Evolutionary conservation across 2,113 vertebrate genomes (phyloP).

Genomic region (Phocoena sinus): DNA sequence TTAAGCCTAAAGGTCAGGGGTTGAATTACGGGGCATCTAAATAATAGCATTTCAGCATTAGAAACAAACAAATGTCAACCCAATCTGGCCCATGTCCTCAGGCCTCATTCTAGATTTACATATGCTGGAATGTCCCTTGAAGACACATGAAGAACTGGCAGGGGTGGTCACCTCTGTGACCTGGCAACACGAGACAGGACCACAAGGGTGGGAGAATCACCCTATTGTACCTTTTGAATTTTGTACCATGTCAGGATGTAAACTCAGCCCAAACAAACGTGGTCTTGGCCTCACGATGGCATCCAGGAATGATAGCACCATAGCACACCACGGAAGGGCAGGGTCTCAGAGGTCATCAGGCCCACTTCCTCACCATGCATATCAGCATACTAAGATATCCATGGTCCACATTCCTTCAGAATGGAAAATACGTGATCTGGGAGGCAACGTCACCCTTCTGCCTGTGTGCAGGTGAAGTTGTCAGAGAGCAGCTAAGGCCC

Average conservation of each 20-base stretch:
- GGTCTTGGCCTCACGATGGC: neutral
- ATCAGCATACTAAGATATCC: neutral
- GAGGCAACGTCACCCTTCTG: neutral
- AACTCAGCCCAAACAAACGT: neutral
- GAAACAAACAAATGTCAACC: neutral
- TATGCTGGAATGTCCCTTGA: neutral
- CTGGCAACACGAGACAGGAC: rapidly evolving
- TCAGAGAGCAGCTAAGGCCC: neutral
- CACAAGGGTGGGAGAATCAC: neutral
- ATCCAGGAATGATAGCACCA: neutral
- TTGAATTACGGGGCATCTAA: neutral
- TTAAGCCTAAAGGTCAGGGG: neutral
- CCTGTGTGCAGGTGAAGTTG: neutral
- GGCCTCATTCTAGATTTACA: neutral
- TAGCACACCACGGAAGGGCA: neutral
- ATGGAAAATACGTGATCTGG: neutral
- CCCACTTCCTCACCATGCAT: neutral
- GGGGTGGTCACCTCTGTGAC: neutral
- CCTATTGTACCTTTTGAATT: neutral
- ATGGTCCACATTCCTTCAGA: neutral
- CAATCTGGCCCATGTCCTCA: neutral
- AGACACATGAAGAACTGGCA: neutral
- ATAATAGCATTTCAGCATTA: neutral
- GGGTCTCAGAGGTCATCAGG: neutral
- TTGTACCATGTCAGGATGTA: neutral